These are phyloP conservation scores for Thalassoma bifasciatum DNA, from an alignment of 2,113 vertebrate species.

Conservation along the genomic window DNA sequence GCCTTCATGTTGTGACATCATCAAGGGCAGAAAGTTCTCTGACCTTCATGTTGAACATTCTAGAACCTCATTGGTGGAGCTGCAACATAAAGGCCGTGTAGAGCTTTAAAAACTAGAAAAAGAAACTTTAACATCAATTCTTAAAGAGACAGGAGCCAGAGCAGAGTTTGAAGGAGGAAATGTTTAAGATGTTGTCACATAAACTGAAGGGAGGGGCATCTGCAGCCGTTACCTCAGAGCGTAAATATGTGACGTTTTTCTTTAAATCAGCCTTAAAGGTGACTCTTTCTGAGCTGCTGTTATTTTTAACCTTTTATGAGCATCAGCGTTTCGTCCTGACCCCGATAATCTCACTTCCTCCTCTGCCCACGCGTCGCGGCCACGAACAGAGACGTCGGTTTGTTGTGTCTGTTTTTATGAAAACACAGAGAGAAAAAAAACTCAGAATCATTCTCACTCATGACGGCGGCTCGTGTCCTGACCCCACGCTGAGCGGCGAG, in stretches of 20 bases:
- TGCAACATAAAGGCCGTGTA: too few relatives aligned
- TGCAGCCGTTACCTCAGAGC: slow-evolving; percentile 22
- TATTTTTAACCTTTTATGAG: slow-evolving; percentile 39
- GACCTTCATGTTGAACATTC: too few relatives aligned
- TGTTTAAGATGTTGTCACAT: too few relatives aligned
- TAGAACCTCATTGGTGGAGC: too few relatives aligned
- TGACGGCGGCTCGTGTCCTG: background rate
- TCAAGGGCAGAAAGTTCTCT: too few relatives aligned
- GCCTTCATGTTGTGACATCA: too few relatives aligned
- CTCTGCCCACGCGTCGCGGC: background rate
- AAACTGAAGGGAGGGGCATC: background rate
- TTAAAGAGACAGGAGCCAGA: too few relatives aligned
- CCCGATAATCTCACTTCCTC: slow-evolving; percentile 40
- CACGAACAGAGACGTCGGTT: slow-evolving; percentile 19
- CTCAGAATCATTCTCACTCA: background rate
- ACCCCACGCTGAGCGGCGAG: background rate
- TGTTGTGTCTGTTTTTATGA: background rate
- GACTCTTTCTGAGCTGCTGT: slow-evolving; percentile 4
- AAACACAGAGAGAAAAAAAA: slow-evolving; percentile 8
- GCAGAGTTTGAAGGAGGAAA: too few relatives aligned
- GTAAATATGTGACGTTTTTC: slow-evolving; percentile 24
- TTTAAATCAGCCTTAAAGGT: slow-evolving; percentile 31
- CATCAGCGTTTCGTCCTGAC: slow-evolving; percentile 32
- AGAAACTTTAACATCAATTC: too few relatives aligned
- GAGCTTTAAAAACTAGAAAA: too few relatives aligned